Percentiles rank a stretch among this genome's conserved stretches.
phyloP scores from a whole-genome alignment of 1,140 invertebrate genomes.

The Lordiphosa collinella region DNA sequence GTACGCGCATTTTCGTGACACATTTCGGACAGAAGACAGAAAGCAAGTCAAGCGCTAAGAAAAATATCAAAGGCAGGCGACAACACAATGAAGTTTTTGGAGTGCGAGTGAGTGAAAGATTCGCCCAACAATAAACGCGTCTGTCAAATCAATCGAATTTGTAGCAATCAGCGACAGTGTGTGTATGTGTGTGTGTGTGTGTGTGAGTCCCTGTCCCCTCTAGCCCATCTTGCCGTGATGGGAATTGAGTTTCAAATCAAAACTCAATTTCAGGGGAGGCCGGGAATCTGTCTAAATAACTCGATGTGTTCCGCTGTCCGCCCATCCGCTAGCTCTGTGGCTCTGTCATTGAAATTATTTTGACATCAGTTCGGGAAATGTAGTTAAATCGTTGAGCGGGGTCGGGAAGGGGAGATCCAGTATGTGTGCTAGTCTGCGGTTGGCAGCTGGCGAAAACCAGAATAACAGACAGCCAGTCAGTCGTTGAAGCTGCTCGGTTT shows the following conservation, averaged over 20 bases:
- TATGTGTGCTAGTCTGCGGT: constrained; percentile 40
- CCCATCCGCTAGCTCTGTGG: background rate
- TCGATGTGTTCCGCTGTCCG: constrained; percentile 12
- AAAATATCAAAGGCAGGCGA: too few relatives aligned
- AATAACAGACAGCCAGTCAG: constrained; percentile 4
- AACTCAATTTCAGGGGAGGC: constrained; percentile 60
- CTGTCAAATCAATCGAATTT: constrained; percentile 71
- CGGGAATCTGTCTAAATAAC: constrained; percentile 72
- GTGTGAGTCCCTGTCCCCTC: too few relatives aligned
- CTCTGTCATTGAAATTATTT: constrained; percentile 61
- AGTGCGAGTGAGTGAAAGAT: constrained; percentile 5
- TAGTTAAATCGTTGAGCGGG: constrained; percentile 21
- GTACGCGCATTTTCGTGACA: too few relatives aligned
- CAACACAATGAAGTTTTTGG: background rate
- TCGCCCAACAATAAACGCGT: constrained; percentile 33
- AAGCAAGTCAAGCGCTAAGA: too few relatives aligned
- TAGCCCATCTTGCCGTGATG: constrained; percentile 33
- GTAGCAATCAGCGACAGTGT: constrained; percentile 55
- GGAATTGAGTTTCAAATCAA: constrained; percentile 72
- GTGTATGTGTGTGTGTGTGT: too few relatives aligned
- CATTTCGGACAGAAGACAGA: too few relatives aligned
- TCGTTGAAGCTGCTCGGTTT: constrained; percentile 3
- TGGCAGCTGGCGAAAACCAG: constrained; percentile 24
- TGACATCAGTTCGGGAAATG: constrained; percentile 49
- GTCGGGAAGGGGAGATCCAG: background rate